These are phyloP conservation scores for Alosa sapidissima DNA, from an alignment of 2,797 vertebrate genomes.

Conservation along the genomic window DNA sequence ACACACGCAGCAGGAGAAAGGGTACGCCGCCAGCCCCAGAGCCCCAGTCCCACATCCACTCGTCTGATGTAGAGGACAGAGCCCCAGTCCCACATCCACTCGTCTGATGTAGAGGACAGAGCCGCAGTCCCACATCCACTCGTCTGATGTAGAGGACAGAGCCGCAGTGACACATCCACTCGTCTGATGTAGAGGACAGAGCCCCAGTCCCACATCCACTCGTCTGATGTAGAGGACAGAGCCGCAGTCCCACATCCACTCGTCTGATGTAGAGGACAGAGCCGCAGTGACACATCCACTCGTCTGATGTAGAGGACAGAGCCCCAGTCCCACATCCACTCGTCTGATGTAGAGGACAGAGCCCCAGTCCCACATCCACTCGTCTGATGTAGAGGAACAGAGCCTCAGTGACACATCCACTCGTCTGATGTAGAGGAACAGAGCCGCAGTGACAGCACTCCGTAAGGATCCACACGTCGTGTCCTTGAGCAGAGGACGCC, in stretches of 20 bases:
- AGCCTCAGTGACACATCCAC: background rate
- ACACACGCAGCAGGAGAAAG: background rate
- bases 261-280: too few species aligned
- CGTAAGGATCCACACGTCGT: background rate
- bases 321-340: background rate
- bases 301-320: too few species aligned
- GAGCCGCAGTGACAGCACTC: constrained; percentile 12
- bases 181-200: too few species aligned
- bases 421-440: background rate
- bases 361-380: background rate
- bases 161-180: too few species aligned
- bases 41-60: background rate
- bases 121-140: background rate
- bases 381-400: too few species aligned
- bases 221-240: too few species aligned
- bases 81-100: background rate
- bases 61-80: too few species aligned
- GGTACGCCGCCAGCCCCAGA: background rate
- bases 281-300: too few species aligned
- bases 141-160: too few species aligned
- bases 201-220: too few species aligned
- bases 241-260: too few species aligned
- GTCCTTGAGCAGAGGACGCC: background rate
- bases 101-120: background rate
- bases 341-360: too few species aligned